Evolutionary conservation across 1,140 invertebrate genomes (phyloP).

Genomic region (Drosophila persimilis): DNA sequence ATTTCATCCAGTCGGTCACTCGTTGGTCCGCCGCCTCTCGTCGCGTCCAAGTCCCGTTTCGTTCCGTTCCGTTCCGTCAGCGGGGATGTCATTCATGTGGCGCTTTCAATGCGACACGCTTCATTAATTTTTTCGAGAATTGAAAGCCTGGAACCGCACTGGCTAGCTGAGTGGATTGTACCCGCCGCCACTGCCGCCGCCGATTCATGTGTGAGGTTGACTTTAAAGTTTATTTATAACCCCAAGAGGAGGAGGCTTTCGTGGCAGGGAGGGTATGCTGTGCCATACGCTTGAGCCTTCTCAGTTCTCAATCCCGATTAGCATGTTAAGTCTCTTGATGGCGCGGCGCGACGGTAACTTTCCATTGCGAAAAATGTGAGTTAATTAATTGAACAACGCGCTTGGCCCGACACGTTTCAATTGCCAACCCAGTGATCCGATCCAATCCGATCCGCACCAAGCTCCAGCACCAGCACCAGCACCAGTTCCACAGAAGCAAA

Average conservation of each 20-base stretch:
- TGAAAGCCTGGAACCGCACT: constrained; percentile 51
- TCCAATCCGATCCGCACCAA: constrained; percentile 1
- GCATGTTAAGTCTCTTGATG: constrained; percentile 61
- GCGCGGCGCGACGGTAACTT: constrained; percentile 47
- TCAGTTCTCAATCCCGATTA: constrained; percentile 53
- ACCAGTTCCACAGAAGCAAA: constrained; percentile 17
- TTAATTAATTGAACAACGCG: constrained; percentile 77
- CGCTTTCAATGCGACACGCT: constrained; percentile 64
- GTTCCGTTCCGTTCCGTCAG: constrained; percentile 5
- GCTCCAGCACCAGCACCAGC: constrained; percentile 1
- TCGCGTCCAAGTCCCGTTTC: constrained; percentile 1
- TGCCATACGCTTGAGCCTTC: too few relatives aligned
- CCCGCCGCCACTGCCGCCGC: constrained; percentile 1
- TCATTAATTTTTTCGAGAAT: constrained; percentile 68
- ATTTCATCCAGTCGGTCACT: constrained; percentile 26
- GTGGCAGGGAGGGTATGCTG: too few relatives aligned
- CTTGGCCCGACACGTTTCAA: constrained; percentile 49
- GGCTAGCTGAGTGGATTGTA: constrained; percentile 18
- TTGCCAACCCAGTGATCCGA: constrained; percentile 22
- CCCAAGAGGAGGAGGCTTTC: neutral
- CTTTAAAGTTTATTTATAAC: constrained; percentile 62
- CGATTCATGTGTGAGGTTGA: constrained; percentile 34
- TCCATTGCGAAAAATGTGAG: constrained; percentile 53
- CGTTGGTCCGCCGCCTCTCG: neutral
- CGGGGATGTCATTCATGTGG: constrained; percentile 45